Evolutionary conservation across 37 sponge, comb jelly and placozoan species (phyloP), one percentile per base, ranked within the genome.

Genomic region (Agelas oroides): DNA sequence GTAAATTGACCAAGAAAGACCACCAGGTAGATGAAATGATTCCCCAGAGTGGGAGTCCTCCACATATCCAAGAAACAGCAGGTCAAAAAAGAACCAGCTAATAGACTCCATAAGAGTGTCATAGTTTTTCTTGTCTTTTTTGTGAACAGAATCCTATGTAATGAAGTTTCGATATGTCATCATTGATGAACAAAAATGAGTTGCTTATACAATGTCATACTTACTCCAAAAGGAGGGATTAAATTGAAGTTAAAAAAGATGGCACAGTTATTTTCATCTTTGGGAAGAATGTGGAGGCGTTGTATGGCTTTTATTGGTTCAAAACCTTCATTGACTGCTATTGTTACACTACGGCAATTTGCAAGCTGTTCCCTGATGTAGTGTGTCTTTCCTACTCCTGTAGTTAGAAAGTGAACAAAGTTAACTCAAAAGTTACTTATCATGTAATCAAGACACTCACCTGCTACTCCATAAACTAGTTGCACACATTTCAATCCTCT

Each of bases 351-450:
- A 38, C 20, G 54, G 0, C 15, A 34, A 27, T 61, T 63, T 14
- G 20, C 27, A 6, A 89, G 59, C 31, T 82, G 71, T 31, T 62
- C 30, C 41, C 60, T 88, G 70, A 93, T 89, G 73, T 55, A 85
- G 36, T 89, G 89, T 13, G 86, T 55, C 78, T 93, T 89, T 56
- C 89, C 89, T 23, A 57, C 74, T 59, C 93, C 89, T 84, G 75
- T 12, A 66, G 36, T 60, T 19, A n/a, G 46, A 46, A 46, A 3
- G 46, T 46, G 46, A 46, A 46, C 8, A 8, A 12, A 8, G n/a
- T n/a, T n/a, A n/a, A n/a, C n/a, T 8, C 8, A 46, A 3, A 46
- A 12, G 46, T 46, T 46, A 8, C 46, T 12, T 3, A 46, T 3
- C 6, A 46, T 46, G 6, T 46, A 46, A 46, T 46, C n/a, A 46